Base-by-base conservation (phyloP, 2,797 vertebrate species). In the Mormyrus hasselquistii region DNA sequence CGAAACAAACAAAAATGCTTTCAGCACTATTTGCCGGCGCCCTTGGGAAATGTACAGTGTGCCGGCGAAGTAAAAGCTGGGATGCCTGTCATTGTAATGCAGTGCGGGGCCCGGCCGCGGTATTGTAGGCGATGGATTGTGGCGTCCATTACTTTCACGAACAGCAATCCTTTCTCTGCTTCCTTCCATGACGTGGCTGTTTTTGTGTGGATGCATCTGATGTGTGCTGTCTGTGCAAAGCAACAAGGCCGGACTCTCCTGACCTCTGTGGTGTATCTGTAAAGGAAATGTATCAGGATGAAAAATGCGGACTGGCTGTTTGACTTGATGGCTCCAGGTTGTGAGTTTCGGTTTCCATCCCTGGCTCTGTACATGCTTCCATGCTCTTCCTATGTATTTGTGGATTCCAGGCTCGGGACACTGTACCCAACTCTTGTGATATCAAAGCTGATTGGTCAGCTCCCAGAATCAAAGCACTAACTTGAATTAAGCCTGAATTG, bases 131-230 rank as follows among this genome's bases (percentile, higher is more conserved):
- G 19, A 19, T 19, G 85, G 49, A 86, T 84, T 84, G 88, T 7
- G 76, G 76, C 22, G 25, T 86, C 25, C 10, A n/a, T 89, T 89
- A 65, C 83, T 89, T 85, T 49, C 41, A 34, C n/a, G 7, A 44
- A 59, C n/a, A 50, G 19, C 22, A 22, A 65, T 89, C 57, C 88
- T 69, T 86, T 69, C n/a, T 16, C 25, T 57, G 50, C 85, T 38
- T 5, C 50, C 4, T 34, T 34, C 12, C 19, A 83, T 7, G 9
- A 29, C 22, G 2, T 38, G 10, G 22, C 22, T 86, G 22, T 34
- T 53, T 85, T 53, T 55, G 50, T 34, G 34, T 41, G 34, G 34
- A 12, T 41, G 29, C 69, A 19, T 76, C 34, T 25, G 34, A 38
- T 76, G 29, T 41, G 34, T 14, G 22, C 29, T 76, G 12, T 76